Conservation (phyloP, 2,113 vertebrate genomes). For the Rhea pennata region DNA sequence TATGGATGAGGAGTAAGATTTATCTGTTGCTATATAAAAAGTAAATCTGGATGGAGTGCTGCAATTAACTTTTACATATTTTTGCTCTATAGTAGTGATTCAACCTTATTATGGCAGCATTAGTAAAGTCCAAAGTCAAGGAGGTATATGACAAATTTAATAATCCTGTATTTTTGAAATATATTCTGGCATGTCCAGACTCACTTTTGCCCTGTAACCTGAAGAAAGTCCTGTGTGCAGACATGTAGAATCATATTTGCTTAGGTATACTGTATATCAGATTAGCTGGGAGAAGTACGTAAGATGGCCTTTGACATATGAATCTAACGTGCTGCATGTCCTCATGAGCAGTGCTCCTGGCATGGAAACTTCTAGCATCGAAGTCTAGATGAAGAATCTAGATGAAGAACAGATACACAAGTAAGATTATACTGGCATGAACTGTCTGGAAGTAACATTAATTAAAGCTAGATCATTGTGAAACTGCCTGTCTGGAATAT, state of each 20-base stretch:
- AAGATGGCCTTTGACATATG: neutral
- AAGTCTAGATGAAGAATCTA: neutral
- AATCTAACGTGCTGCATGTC: neutral
- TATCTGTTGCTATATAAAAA: neutral
- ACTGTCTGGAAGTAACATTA: neutral
- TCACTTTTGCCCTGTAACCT: slow-evolving; percentile 38
- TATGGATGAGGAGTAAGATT: neutral
- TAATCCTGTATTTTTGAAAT: slow-evolving; percentile 56
- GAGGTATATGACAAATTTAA: neutral
- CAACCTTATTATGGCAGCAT: neutral
- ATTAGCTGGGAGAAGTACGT: neutral
- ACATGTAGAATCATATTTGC: slow-evolving; percentile 56
- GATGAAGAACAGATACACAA: neutral
- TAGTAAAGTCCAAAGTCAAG: slow-evolving; percentile 36
- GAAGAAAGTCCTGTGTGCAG: slow-evolving; percentile 49
- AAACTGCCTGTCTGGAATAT: neutral
- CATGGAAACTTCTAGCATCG: neutral
- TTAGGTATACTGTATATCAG: slow-evolving; percentile 15
- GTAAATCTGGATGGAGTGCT: slow-evolving; percentile 5
- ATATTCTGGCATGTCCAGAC: slow-evolving; percentile 34
- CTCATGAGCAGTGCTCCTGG: neutral
- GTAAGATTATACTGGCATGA: neutral
- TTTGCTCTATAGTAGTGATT: slow-evolving; percentile 17
- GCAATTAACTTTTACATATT: neutral
- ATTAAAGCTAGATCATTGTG: neutral